Evolutionary conservation across 1,140 invertebrate genomes (phyloP).

Genomic region (Phymastichus coffea): DNA sequence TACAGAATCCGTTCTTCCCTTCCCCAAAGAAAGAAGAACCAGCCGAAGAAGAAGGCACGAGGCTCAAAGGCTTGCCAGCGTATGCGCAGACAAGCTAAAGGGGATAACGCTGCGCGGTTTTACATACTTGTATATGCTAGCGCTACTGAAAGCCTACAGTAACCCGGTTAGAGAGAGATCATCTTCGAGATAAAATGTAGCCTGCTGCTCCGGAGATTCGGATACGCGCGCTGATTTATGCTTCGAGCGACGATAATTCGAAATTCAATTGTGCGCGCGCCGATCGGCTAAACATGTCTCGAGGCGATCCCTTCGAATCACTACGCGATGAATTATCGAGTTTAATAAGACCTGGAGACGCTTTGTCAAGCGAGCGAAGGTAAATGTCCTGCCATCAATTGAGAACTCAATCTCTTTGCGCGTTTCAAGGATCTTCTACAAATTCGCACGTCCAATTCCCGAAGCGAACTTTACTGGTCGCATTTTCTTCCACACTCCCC

Average conservation of each 20-base stretch:
- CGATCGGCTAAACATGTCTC: no score
- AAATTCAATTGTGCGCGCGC: no score
- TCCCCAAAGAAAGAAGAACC: no score
- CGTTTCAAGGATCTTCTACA: constrained; percentile 5
- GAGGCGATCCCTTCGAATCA: background rate
- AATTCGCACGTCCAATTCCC: constrained; percentile 7
- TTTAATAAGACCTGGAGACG: constrained; percentile 17
- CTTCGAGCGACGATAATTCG: no score
- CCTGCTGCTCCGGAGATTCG: no score
- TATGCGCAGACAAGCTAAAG: background rate
- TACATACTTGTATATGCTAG: background rate
- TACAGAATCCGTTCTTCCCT: background rate
- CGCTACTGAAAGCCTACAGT: no score
- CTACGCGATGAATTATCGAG: constrained; percentile 18
- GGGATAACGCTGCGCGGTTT: background rate
- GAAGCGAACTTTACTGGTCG: constrained; percentile 8
- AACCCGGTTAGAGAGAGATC: no score
- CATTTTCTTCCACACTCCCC: background rate
- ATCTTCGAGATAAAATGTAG: no score
- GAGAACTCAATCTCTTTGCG: constrained; percentile 22
- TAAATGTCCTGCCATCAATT: constrained; percentile 19
- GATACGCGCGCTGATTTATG: no score
- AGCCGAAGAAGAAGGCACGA: background rate
- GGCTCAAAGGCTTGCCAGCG: constrained; percentile 1
- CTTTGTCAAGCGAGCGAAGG: background rate